Conservation (phyloP, 37 sponge, comb jelly and placozoan species). For the Hexactinellida sp. region DNA sequence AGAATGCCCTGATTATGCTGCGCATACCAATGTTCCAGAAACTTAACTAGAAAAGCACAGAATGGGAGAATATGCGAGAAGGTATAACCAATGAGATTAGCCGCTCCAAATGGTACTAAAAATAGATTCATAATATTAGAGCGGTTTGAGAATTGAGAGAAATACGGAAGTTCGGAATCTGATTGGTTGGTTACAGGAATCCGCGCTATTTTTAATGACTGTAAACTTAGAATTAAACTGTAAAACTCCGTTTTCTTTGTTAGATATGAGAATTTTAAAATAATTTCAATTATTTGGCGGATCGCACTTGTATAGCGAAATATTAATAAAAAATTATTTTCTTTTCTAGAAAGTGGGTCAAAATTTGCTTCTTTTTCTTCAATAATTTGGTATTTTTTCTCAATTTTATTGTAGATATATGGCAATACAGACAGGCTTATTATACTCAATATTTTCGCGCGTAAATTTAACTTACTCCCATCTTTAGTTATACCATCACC, state of each 20-base stretch:
- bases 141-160: not conserved
- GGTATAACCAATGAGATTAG: not conserved
- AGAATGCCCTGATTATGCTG: not conserved
- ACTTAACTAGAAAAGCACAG: not conserved
- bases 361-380: not conserved
- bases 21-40: not conserved
- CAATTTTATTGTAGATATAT: not conserved
- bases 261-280: not conserved
- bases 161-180: not conserved
- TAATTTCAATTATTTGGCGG: not conserved
- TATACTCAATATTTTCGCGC: not conserved
- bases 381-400: not conserved
- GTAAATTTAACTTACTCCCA: not conserved
- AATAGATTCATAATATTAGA: not conserved
- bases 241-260: not conserved
- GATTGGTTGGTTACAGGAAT: not conserved
- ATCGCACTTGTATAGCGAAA: not conserved
- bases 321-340: not conserved
- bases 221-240: not conserved
- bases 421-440: not conserved
- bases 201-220: not conserved
- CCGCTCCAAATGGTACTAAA: not conserved
- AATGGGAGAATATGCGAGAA: not conserved
- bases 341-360: not conserved
- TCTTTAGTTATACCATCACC: not conserved